Percentiles rank a stretch among this genome's conserved stretches.
Evolutionary conservation across 2,113 vertebrate genomes (phyloP).

Genomic region (Meleagris gallopavo): DNA sequence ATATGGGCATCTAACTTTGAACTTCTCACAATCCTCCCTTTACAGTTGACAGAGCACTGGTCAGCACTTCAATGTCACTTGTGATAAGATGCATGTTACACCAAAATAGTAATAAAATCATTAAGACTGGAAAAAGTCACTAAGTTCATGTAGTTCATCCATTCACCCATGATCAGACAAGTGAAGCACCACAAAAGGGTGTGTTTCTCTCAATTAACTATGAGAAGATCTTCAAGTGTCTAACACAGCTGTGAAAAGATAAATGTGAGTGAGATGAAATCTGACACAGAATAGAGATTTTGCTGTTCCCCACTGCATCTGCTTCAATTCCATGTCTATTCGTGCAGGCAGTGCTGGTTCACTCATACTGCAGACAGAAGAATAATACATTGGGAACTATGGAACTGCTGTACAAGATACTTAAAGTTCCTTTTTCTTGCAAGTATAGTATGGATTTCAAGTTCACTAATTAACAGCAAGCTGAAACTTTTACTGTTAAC

Average conservation of each 20-base stretch:
- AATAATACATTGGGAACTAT: neutral
- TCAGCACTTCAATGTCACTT: neutral
- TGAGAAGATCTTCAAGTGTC: neutral
- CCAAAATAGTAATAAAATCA: neutral
- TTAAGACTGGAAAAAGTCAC: no score
- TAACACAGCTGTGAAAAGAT: neutral
- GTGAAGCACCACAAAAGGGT: neutral
- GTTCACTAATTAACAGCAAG: neutral
- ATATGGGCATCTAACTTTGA: neutral
- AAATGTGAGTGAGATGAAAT: neutral
- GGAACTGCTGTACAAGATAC: neutral
- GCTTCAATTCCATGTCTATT: fast-evolving
- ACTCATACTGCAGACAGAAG: neutral
- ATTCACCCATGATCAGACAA: neutral
- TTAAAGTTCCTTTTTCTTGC: neutral
- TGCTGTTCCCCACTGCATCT: neutral
- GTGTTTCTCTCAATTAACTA: neutral
- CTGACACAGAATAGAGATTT: neutral
- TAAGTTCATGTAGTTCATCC: no score
- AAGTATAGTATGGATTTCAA: neutral
- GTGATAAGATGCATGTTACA: neutral
- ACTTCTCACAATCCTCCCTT: neutral
- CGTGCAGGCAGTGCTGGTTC: neutral
- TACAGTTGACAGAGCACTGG: neutral
- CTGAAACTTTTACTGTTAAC: neutral